These are phyloP conservation scores for Salarias fasciatus DNA, from an alignment of 2,797 vertebrate species.

Conservation along the genomic window DNA sequence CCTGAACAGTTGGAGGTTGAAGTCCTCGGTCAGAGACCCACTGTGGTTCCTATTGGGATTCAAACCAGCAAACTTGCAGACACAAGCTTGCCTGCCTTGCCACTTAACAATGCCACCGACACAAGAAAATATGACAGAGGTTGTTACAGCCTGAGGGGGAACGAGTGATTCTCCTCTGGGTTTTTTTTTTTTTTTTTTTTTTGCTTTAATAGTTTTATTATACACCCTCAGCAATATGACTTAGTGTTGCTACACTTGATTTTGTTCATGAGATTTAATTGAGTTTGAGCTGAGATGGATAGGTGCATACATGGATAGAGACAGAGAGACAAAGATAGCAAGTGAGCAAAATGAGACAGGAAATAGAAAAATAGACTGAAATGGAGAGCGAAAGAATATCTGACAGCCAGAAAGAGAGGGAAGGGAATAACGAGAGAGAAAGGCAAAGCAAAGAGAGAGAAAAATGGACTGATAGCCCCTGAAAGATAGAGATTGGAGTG, in stretches of 20 bases:
- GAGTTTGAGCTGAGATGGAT: constrained; percentile 30
- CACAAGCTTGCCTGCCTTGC: constrained; percentile 1
- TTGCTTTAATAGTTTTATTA: not conserved
- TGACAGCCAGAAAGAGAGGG: constrained; percentile 45
- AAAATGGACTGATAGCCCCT: constrained; percentile 44
- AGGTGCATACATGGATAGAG: not conserved
- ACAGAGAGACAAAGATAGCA: constrained; percentile 31
- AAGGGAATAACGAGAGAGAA: constrained; percentile 41
- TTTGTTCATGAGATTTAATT: constrained; percentile 18
- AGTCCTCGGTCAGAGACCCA: too few species aligned
- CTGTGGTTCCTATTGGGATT: too few species aligned
- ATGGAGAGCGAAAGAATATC: constrained; percentile 48
- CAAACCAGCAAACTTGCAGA: too few species aligned
- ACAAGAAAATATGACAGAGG: constrained; percentile 38
- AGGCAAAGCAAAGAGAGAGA: constrained; percentile 2
- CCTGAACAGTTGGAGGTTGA: too few species aligned
- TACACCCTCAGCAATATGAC: not conserved
- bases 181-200: not conserved
- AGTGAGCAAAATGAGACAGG: constrained; percentile 44
- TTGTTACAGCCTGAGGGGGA: constrained; percentile 23
- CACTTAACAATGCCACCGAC: constrained; percentile 37
- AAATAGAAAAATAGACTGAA: constrained; percentile 52
- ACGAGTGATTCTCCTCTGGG: constrained; percentile 6
- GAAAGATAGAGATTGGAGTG: constrained; percentile 52
- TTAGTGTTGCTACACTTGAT: not conserved